Base-by-base conservation (phyloP, 2,113 vertebrate species). In the Cephalopholis sonnerati region DNA sequence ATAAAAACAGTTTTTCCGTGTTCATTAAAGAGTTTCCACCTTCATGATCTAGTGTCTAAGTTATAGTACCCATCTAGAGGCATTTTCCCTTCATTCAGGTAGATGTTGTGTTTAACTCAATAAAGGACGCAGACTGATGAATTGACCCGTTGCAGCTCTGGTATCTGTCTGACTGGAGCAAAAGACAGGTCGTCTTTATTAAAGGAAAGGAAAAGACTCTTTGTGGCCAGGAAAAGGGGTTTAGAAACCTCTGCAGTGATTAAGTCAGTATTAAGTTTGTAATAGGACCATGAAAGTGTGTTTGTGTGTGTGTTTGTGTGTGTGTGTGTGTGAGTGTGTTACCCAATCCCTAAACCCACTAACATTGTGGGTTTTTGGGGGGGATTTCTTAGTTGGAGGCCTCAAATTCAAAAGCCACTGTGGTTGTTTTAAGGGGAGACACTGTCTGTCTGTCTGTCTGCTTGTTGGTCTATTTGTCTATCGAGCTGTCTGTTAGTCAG, bases 171-270 rank as follows among this genome's bases (percentile, higher is more conserved):
- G 67, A 77, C 62, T 77, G 62, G 39, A 73, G 63, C 59, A 66
- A 67, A 39, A 66, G 59, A 61, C 53, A 46, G 16, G 59, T 65
- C 3, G 20, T 68, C 72, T 81, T 82, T 71, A 81, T 77, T 29
- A 61, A 53, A 77, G 75, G 74, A 83, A 65, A 83, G 81, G 72
- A 85, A 88, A 78, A 82, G 25, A 70, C 24, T 51, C 50, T 72
- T 77, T 83, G 73, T 73, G 84, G 77, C 74, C 79, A 83, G 74
- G 79, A 81, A 85, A 81, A 67, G 50, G 29, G 84, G 72, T 72
- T 89, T 78, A 69, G 79, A 87, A 85, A 65, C 79, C 77, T 87
- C 74, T 55, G 62, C 70, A 81, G 74, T 70, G 65, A 89, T 88
- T 81, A 86, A 86, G 61, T 86, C 13, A 5, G 71, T 72, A 75